These are phyloP conservation scores for Nettapus auritus DNA, from an alignment of 2,113 vertebrate genomes.

Conservation along the genomic window DNA sequence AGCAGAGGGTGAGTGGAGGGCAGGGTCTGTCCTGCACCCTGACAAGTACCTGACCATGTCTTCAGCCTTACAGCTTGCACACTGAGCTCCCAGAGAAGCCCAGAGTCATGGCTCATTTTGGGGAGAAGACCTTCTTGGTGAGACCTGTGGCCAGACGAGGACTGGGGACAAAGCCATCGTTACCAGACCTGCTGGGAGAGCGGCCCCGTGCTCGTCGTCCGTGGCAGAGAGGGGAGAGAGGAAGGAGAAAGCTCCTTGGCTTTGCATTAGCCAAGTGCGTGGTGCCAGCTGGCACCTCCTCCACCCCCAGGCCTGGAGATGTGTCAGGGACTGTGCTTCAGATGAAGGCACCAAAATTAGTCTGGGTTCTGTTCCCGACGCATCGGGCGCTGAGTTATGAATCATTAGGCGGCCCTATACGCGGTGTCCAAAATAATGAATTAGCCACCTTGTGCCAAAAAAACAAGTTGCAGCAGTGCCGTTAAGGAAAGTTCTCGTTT, in stretches of 20 bases:
- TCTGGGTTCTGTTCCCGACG: not conserved
- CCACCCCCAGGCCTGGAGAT: not conserved
- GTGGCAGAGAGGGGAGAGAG: not conserved
- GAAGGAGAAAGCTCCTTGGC: not conserved
- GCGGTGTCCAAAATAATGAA: conserved; percentile 23
- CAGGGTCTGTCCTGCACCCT: not conserved
- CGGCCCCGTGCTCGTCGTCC: not conserved
- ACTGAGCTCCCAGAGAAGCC: not conserved
- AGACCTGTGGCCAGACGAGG: too few relatives aligned
- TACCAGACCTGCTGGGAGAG: not conserved
- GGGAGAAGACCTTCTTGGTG: not conserved
- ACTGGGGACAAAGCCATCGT: not conserved
- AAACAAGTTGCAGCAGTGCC: not conserved
- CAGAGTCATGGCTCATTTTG: not conserved
- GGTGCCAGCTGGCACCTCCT: not conserved
- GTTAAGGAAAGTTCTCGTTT: not conserved
- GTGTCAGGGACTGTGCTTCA: not conserved
- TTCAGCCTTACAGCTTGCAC: not conserved
- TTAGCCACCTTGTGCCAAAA: conserved; percentile 40
- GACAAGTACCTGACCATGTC: not conserved
- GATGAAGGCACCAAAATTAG: not conserved
- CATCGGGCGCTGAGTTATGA: not conserved
- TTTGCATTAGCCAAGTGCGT: not conserved
- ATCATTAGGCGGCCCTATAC: not conserved
- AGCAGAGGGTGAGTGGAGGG: not conserved